Base-by-base conservation (phyloP, 2,888 invertebrate genomes). In the Zaprionus lineosus region DNA sequence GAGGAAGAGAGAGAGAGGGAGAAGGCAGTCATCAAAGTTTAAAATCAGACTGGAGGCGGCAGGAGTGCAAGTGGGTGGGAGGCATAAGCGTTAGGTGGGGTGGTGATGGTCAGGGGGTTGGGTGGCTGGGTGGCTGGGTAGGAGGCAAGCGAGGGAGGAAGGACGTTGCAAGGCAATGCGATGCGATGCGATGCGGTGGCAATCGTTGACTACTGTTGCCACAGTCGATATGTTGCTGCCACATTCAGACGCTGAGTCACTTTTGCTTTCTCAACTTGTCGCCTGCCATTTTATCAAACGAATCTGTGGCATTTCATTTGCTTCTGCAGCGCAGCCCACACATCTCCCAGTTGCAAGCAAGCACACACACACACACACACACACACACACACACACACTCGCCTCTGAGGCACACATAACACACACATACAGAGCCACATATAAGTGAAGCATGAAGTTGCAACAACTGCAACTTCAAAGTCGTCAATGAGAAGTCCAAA, bases 261-360 rank as follows among this genome's bases (percentile, higher is more conserved):
- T 78, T 82, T 83, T 74, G 71, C 75, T 74, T 60, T 70, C 63
- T 66, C 74, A 76, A 83, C 84, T 79, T 79, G 83, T 74, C 74
- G 76, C 83, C 67, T 68, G 71, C 61, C 71, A 69, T 71, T 78
- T 78, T 83, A 79, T 79, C 84, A 76, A 79, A 78, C 62, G 71
- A 83, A 79, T 79, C 79, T 79, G 63, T 83, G 83, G 78, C 79
- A 78, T 82, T 82, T 78, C 83, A 75, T 74, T 78, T 70, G 65
- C 66, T 59, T 53, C 63, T 55, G 57, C 39, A 21, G 28, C 9
- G 50, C 66, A 41, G 73, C 78, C 83, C 78, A 79, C 78, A 79
- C 83, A 75, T 60, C 67, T 74, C 47, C 50, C 53, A 7, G 16
- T 24, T 43, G 16, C 24, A 15, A 43, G 11, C 59, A 29, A 29